These are phyloP conservation scores for Lasiommata megera DNA, from an alignment of 2,888 invertebrate species.

Conservation along the genomic window DNA sequence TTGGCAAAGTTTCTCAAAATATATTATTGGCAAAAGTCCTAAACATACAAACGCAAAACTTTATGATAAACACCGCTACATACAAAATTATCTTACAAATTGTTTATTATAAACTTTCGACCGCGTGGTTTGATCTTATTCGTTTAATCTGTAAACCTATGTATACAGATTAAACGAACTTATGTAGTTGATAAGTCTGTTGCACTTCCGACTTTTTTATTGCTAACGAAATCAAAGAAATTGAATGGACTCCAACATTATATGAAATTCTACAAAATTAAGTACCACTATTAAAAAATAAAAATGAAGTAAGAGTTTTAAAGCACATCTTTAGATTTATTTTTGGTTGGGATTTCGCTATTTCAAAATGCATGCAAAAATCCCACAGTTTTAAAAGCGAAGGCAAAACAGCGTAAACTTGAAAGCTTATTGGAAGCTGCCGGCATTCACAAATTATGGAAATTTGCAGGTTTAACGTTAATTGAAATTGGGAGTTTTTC, in stretches of 20 bases:
- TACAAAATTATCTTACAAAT: slow-evolving; percentile 6
- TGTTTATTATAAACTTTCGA: slow-evolving; percentile 11
- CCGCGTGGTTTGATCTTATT: background rate
- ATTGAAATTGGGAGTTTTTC: background rate
- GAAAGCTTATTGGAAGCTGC: background rate
- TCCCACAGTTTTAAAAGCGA: background rate
- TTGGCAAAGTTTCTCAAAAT: slow-evolving; percentile 29
- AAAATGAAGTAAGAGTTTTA: background rate
- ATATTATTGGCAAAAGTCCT: slow-evolving; percentile 29
- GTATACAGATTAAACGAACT: too few relatives aligned
- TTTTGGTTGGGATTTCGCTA: background rate
- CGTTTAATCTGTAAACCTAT: background rate
- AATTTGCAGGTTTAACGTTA: background rate
- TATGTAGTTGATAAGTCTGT: too few relatives aligned
- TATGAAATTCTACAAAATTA: background rate
- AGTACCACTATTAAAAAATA: background rate
- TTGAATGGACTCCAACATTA: background rate
- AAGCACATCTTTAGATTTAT: background rate
- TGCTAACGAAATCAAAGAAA: background rate
- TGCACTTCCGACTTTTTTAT: too few relatives aligned
- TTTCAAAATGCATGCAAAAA: background rate
- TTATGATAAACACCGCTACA: slow-evolving; percentile 8
- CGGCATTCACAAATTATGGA: background rate
- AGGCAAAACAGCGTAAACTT: slow-evolving; percentile 4
- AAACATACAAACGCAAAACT: slow-evolving; percentile 18